These are phyloP conservation scores for Peromyscus leucopus DNA, from an alignment of 2,113 vertebrate species.

Conservation along the genomic window DNA sequence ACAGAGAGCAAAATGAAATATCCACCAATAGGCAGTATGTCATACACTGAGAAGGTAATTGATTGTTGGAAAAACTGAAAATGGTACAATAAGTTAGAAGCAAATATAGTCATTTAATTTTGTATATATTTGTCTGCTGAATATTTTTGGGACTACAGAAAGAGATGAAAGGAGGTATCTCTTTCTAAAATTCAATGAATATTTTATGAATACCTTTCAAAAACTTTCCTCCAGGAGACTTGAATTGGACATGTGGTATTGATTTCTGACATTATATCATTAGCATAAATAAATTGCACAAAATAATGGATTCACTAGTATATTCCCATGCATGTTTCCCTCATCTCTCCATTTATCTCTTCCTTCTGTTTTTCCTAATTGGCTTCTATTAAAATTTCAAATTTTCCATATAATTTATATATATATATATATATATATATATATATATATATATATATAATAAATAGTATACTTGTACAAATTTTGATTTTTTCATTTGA, in stretches of 20 bases:
- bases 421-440: background rate
- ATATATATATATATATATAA: background rate
- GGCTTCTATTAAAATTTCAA: background rate
- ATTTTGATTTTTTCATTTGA: background rate
- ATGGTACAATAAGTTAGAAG: background rate
- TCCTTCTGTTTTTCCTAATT: background rate
- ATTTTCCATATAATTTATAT: background rate
- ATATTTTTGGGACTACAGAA: background rate
- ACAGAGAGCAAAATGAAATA: background rate
- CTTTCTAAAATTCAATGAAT: background rate
- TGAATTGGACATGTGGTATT: background rate
- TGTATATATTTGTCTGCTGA: background rate
- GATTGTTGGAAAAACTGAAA: background rate
- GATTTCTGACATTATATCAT: background rate
- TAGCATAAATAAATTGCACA: background rate
- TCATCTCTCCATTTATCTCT: background rate
- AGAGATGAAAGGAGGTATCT: background rate
- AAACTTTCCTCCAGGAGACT: background rate
- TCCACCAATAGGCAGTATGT: background rate
- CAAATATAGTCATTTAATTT: background rate
- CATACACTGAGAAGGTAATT: background rate
- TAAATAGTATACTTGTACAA: background rate
- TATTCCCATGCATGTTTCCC: background rate
- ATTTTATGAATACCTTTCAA: constrained; percentile 20
- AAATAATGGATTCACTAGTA: background rate